Base-by-base conservation (phyloP, 2,113 vertebrate species). In the Chunga burmeisteri region DNA sequence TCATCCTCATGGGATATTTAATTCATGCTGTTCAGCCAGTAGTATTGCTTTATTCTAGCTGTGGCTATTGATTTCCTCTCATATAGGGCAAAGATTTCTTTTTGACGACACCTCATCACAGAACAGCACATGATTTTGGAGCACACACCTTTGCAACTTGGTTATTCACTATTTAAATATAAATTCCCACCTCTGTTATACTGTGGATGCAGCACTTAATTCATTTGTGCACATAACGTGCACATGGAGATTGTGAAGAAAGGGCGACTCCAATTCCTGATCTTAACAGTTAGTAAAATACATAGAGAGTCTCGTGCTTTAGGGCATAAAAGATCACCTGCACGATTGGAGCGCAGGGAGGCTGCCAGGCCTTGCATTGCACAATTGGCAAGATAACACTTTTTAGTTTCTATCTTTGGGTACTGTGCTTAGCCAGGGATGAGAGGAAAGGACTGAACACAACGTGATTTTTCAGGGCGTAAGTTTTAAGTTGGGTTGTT, bases 311-410 rank as follows among this genome's bases (percentile, higher is more conserved):
- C 56, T 75, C 36, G 2, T 49, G 34, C 49, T 90, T 44, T 42
- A 81, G 50, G 83, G 55, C 61, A 82, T 62, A 32, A 79, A 73
- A 65, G 49, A 85, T 73, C 44, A 29, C 26, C 30, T 14, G 53
- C 42, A 7, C 0, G 1, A 44, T 2, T 44, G 32, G 18, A 19
- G 25, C 14, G 19, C 38, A 22, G 56, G 42, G 65, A 78, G 44
- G 74, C 68, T 85, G 71, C 83, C 38, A 50, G 30, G 40, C 18
- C 65, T 53, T 9, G 27, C 7, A 4, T 29, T 47, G 32, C 71
- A n/a, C 49, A 61, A 2, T 9, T 30, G 26, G 17, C 49, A 61
- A 67, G 53, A 40, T 16, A 26, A 19, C 22, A 10, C 29, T 17
- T 77, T 38, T 7, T 44, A 19, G 56, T 46, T 23, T 32, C 44